Evolutionary conservation across 2,888 invertebrate genomes (phyloP).

Genomic region (Netelia virgata): DNA sequence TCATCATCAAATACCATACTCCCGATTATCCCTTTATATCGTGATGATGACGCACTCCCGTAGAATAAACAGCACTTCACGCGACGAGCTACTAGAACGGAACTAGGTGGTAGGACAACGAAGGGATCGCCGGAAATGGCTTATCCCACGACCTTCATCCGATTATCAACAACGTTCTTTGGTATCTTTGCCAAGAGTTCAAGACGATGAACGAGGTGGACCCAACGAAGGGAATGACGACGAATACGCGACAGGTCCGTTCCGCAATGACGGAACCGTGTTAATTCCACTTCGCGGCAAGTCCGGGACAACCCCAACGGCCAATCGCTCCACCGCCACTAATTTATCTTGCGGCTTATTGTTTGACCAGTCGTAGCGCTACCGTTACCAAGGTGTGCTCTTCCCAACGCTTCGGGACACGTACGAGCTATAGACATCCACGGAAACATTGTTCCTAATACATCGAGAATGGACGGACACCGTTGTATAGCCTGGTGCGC

Average conservation of each 20-base stretch:
- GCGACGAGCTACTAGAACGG: neutral
- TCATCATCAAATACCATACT: constrained; percentile 10
- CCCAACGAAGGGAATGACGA: neutral
- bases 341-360: constrained; percentile 65
- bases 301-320: constrained; percentile 8
- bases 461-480: constrained; percentile 2
- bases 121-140: constrained; percentile 17
- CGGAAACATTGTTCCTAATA: constrained; percentile 7
- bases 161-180: constrained; percentile 35
- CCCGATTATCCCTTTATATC: constrained; percentile 3
- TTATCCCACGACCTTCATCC: neutral
- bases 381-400: constrained; percentile 24
- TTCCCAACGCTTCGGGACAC: constrained; percentile 47
- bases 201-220: neutral
- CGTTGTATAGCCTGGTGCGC: neutral
- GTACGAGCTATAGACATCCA: constrained; percentile 35
- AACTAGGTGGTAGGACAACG: neutral
- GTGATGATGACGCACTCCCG: neutral
- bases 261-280: constrained; percentile 43
- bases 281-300: constrained; percentile 39
- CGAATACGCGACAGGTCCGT: neutral
- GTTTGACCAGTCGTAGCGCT: constrained; percentile 55
- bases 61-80: neutral
- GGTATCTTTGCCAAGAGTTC: constrained; percentile 8
- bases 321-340: constrained; percentile 53